phyloP scores from a whole-genome alignment of 30 jellyfish, hydroid and myxozoan species.

The Aurelia aurita region DNA sequence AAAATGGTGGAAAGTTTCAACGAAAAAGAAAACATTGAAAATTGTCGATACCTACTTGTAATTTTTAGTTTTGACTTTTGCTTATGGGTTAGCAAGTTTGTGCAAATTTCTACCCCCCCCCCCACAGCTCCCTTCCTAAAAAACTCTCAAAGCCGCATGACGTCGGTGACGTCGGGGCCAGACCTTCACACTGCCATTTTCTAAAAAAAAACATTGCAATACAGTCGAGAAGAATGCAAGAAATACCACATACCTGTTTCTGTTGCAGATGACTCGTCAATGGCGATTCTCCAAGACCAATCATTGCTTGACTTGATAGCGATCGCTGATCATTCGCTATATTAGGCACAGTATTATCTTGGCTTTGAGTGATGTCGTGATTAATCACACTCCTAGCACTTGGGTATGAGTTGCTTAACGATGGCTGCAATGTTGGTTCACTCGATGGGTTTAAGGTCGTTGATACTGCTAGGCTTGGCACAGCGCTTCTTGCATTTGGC shows the following conservation, averaged over 20 bases:
- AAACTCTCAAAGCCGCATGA: too few relatives aligned
- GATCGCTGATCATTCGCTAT: conserved; percentile 45
- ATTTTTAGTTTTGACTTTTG: too few relatives aligned
- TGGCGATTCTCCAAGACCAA: conserved; percentile 47
- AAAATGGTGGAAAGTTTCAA: too few relatives aligned
- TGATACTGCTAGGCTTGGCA: conserved; percentile 29
- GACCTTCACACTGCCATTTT: too few relatives aligned
- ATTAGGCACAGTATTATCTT: conserved; percentile 11
- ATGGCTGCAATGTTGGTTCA: conserved; percentile 16
- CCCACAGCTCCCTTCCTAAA: too few relatives aligned
- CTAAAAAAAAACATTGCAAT: neutral
- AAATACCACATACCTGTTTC: conserved; percentile 18
- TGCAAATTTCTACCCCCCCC: too few relatives aligned
- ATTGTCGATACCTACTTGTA: too few relatives aligned
- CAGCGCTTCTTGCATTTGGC: conserved; percentile 14
- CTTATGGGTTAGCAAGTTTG: too few relatives aligned
- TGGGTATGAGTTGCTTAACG: conserved; percentile 29
- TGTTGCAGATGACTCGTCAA: conserved; percentile 34
- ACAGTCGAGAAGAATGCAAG: neutral
- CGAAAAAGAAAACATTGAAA: too few relatives aligned
- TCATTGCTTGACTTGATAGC: conserved; percentile 44
- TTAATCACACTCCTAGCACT: conserved; percentile 48
- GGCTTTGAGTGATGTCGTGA: conserved; percentile 27
- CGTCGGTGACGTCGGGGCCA: too few relatives aligned
- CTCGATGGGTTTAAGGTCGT: conserved; percentile 17